Percentiles rank a stretch among this genome's conserved stretches.
phyloP scores from a whole-genome alignment of 2,113 vertebrate genomes.

The Crypturellus undulatus region DNA sequence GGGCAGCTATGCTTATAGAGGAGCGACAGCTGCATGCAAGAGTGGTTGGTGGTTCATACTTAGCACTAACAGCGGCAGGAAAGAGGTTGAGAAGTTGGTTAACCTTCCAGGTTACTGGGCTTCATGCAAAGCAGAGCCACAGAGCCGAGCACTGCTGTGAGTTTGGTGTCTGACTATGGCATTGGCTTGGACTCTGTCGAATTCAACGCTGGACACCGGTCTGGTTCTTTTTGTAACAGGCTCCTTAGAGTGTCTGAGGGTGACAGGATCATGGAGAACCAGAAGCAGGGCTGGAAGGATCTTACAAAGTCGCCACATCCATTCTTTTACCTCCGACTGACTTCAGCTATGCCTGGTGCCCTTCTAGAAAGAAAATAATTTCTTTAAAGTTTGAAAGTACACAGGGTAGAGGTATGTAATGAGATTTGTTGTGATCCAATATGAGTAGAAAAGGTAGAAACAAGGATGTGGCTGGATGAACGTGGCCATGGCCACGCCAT shows the following conservation, averaged over 20 bases:
- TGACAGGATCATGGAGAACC: background rate
- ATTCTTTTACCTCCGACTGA: background rate
- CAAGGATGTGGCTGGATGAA: background rate
- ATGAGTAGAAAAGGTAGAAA: background rate
- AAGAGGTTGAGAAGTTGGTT: background rate
- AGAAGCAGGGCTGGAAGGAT: background rate
- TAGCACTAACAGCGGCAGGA: fast-evolving
- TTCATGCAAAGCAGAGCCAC: fast-evolving
- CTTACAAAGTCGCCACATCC: background rate
- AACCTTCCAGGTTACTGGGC: background rate
- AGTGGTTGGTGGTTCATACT: background rate
- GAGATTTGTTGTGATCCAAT: background rate
- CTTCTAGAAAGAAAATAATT: background rate
- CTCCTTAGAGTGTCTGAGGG: background rate
- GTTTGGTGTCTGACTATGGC: background rate
- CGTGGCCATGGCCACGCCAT: background rate
- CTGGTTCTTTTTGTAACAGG: background rate
- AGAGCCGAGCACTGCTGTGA: background rate
- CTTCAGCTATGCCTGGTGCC: background rate
- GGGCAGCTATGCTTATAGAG: background rate
- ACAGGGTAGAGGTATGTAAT: too few relatives aligned
- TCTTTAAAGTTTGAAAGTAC: background rate
- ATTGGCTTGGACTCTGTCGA: background rate
- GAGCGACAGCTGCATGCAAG: background rate
- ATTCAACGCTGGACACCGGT: background rate